These are phyloP conservation scores for Symphodus melops DNA, from an alignment of 2,113 vertebrate genomes.

Conservation along the genomic window DNA sequence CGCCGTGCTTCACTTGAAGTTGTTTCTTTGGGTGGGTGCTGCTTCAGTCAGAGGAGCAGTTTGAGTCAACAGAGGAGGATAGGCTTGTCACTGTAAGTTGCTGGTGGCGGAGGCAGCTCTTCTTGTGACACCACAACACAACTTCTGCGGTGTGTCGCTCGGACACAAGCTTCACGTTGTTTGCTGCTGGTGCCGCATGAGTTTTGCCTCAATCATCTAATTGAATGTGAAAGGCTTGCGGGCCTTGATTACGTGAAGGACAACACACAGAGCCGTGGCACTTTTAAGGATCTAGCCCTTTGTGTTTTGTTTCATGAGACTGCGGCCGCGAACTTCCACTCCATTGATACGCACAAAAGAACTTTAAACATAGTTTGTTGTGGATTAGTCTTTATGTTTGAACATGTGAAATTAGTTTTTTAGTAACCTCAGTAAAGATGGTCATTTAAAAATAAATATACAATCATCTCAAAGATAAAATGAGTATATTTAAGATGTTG, in stretches of 20 bases:
- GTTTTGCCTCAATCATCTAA: constrained; percentile 84
- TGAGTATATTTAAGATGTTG: not conserved
- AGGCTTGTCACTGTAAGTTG: constrained; percentile 77
- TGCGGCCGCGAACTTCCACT: constrained; percentile 5
- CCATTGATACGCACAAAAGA: constrained; percentile 2
- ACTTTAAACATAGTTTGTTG: constrained; percentile 1
- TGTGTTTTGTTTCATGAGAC: constrained; percentile 60
- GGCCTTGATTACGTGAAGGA: constrained; percentile 78
- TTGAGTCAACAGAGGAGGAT: constrained; percentile 67
- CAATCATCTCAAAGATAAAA: not conserved
- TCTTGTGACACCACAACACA: constrained; percentile 75
- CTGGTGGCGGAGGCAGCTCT: constrained; percentile 66
- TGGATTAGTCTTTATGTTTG: not conserved
- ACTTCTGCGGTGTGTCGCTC: constrained; percentile 77
- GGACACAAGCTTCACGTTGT: constrained; percentile 76
- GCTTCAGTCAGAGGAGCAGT: constrained; percentile 49
- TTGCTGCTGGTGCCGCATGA: constrained; percentile 79
- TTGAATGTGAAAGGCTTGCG: constrained; percentile 81
- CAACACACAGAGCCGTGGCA: constrained; percentile 63
- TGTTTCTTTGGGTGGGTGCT: constrained; percentile 28
- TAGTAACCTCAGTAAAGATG: not conserved
- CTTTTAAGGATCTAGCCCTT: constrained; percentile 66
- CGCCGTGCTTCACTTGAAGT: constrained; percentile 48
- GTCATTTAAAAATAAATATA: not conserved
- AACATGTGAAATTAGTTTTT: not conserved